Base-by-base conservation (phyloP, 2,113 vertebrate species). In the Crotalus viridis region DNA sequence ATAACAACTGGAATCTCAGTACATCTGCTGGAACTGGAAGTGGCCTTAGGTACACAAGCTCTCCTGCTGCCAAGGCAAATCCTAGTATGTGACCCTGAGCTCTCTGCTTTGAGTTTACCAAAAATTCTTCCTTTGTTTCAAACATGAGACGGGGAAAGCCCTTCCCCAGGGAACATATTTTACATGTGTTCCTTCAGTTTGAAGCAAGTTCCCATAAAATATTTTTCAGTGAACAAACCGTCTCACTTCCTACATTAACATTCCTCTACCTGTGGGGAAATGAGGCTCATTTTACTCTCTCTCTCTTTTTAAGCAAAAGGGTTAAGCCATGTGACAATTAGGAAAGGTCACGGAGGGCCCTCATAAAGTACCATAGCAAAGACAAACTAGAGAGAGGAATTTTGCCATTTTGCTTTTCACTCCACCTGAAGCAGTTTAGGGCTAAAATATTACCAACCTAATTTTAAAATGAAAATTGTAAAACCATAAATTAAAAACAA, bases 191-290 rank as follows among this genome's bases (percentile, higher is more conserved):
- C 92, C 94, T 93, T 93, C 94, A 95, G 93, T 93, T 96, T 89
- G 90, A 85, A 96, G 89, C 92, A 96, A 95, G 85, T 87, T 93
- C 85, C 89, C 94, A 95, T 96, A 95, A 97, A 97, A 93, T 91
- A 95, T 92, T 95, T 96, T 91, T 97, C 90, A 96, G 95, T 95
- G 92, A 96, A 96, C 93, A 96, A 95, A 95, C 94, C 90, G 94
- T 94, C 94, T 94, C 95, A 54, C 94, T 92, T 85, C 87, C 21
- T 21, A 93, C 81, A 92, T 96, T 97, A 96, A 97, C 95, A 97
- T 97, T 97, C 97, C 93, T 96, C 64, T 0, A 3, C 90, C 86
- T 93, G 92, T 89, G 54, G 33, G 89, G 94, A 95, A 96, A 94
- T 0, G 92, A 96, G 95, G 89, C 89, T 96, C 8, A n/a, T 52